Evolutionary conservation across 2,888 invertebrate species (phyloP).

Genomic region (Mesorhabditis spiculigera): DNA sequence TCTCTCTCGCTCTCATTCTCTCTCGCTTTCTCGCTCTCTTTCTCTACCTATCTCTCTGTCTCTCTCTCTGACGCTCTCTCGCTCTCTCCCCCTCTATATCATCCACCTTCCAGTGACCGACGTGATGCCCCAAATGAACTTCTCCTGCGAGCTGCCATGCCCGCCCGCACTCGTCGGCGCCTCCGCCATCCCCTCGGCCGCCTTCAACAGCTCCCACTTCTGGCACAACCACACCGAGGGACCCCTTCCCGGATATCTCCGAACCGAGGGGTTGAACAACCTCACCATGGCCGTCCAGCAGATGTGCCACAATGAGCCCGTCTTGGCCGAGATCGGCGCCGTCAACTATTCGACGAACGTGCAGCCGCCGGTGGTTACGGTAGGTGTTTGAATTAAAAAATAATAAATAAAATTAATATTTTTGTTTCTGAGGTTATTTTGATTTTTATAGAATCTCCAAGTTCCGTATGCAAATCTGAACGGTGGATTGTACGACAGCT

Average conservation of each 20-base stretch:
- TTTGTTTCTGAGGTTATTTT: background rate
- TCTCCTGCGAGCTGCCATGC: background rate
- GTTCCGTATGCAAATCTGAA: background rate
- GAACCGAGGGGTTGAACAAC: constrained; percentile 11
- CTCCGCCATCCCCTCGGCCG: background rate
- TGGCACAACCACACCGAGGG: background rate
- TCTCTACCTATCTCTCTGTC: background rate
- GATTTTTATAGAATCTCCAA: background rate
- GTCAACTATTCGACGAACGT: background rate
- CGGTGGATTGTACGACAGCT: constrained; percentile 4
- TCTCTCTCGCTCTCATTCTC: no score
- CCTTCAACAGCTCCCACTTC: background rate
- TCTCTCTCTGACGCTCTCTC: background rate
- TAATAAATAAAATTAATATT: background rate
- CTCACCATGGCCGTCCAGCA: constrained; percentile 12
- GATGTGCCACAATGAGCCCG: constrained; percentile 11
- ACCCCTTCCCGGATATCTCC: background rate
- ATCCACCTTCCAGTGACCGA: background rate
- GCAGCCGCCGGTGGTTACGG: background rate
- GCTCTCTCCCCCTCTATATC: background rate
- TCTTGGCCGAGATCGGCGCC: background rate
- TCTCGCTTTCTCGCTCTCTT: no score
- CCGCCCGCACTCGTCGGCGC: background rate
- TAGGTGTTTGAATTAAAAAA: background rate
- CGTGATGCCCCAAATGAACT: background rate